phyloP scores from a whole-genome alignment of 2,113 vertebrate genomes.

The Ancistrus triradiatus region DNA sequence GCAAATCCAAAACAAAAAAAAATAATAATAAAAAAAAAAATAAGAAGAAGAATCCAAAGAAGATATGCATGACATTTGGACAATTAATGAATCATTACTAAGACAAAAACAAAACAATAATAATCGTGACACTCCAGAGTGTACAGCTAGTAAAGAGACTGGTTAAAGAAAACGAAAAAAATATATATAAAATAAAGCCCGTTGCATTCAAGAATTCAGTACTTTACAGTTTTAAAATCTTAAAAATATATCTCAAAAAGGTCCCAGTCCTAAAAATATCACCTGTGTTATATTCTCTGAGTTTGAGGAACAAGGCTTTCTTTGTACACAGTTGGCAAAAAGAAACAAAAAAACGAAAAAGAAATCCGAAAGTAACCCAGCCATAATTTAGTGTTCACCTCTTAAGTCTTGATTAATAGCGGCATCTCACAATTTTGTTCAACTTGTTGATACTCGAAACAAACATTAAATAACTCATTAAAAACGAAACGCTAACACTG shows the following conservation, averaged over 20 bases:
- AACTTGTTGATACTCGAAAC: slow-evolving; percentile 64
- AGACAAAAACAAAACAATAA: slow-evolving; percentile 36
- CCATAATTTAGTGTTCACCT: slow-evolving; percentile 86
- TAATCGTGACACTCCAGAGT: slow-evolving; percentile 57
- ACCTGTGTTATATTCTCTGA: slow-evolving; percentile 59
- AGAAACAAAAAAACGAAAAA: slow-evolving; percentile 65
- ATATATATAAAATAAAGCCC: slow-evolving; percentile 53
- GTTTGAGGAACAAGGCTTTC: slow-evolving; percentile 52
- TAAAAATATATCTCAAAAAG: slow-evolving; percentile 71
- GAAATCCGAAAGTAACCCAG: slow-evolving; percentile 42
- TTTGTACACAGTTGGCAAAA: slow-evolving; percentile 71
- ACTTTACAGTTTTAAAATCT: slow-evolving; percentile 64
- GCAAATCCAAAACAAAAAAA: slow-evolving; percentile 56
- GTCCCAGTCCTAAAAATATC: slow-evolving; percentile 62
- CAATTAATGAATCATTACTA: slow-evolving; percentile 47
- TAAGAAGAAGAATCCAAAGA: slow-evolving; percentile 59
- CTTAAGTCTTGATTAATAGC: slow-evolving; percentile 73
- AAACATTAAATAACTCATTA: slow-evolving; percentile 72
- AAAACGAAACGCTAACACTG: slow-evolving; percentile 68
- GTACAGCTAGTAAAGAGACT: slow-evolving; percentile 59
- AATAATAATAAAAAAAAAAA: slow-evolving; percentile 69
- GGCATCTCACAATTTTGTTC: slow-evolving; percentile 78
- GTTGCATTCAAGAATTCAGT: slow-evolving; percentile 62
- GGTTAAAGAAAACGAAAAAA: slow-evolving; percentile 51
- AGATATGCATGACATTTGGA: slow-evolving; percentile 72